Evolutionary conservation across 1,140 invertebrate species (phyloP), one percentile per base, ranked within the genome.

Genomic region (Battus philenor): DNA sequence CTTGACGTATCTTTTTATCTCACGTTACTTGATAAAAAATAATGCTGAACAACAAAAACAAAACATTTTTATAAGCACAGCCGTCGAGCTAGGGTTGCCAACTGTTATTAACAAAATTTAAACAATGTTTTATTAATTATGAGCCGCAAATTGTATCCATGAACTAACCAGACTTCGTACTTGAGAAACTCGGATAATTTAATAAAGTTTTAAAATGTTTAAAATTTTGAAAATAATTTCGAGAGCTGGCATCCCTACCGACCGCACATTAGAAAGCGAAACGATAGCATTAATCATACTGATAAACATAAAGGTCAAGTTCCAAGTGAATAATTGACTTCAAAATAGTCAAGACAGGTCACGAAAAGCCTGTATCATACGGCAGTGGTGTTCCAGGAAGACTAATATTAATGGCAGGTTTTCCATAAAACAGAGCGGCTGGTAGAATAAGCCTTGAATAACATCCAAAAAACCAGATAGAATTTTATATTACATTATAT

Each of bases 261-360:
- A 26, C 38, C 27, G 38, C 38, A 54, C 44, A 55, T 67, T 59
- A 59, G 50, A 56, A 46, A 43, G 51, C 27, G 29, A 44, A 36
- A 33, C 54, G 53, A 55, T 56, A 58, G 44, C 61, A 68, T 65
- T 65, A 52, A 65, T 68, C 65, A 59, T 64, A 55, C 49, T 64
- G 64, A 68, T 68, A 68, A 60, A 64, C 52, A 47, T 49, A 59
- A 65, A 67, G 65, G 64, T 67, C 59, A 60, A 57, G 59, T 64
- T 61, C 52, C 51, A 45, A 53, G 50, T 62, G 61, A 64, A 54
- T 62, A 62, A 68, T 41, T 65, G 50, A 50, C 46, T 47, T 33
- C 18, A 49, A 59, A 68, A 62, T 56, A 52, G 50, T 59, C 47
- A 50, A 52, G 61, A 68, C 59, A 59, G 54, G 55, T 56, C 50